Evolutionary conservation across 2,888 invertebrate species (phyloP).

Genomic region (Drosophila infuscata): DNA sequence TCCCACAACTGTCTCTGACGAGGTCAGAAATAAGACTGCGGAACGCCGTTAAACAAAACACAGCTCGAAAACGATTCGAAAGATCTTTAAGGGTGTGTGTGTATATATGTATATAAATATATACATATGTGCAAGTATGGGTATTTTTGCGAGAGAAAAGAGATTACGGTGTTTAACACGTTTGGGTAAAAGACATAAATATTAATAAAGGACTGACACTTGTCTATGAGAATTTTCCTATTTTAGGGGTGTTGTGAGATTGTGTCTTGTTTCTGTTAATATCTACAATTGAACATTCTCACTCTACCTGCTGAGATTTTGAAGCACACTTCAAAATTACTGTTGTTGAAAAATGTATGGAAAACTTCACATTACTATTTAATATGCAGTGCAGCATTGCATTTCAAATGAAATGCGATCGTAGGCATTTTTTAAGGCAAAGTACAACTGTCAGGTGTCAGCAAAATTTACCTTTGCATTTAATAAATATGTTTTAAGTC

Average conservation of each 20-base stretch:
- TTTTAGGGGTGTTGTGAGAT: background rate
- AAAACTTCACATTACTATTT: background rate
- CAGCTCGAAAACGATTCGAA: background rate
- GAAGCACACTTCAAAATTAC: background rate
- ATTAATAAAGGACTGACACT: background rate
- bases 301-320: background rate
- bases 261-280: background rate
- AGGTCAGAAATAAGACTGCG: constrained; percentile 4
- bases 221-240: background rate
- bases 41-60: background rate
- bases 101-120: background rate
- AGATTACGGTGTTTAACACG: background rate
- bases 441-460: background rate
- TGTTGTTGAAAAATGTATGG: background rate
- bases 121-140: too few relatives aligned
- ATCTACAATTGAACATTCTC: background rate
- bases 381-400: background rate
- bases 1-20: background rate
- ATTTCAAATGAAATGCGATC: background rate
- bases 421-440: background rate
- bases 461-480: background rate
- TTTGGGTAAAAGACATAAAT: background rate
- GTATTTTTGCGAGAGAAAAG: background rate
- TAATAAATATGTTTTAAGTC: background rate
- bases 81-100: background rate